These are phyloP conservation scores for Pomatostomus ruficeps DNA, from an alignment of 2,113 vertebrate genomes.

Conservation along the genomic window DNA sequence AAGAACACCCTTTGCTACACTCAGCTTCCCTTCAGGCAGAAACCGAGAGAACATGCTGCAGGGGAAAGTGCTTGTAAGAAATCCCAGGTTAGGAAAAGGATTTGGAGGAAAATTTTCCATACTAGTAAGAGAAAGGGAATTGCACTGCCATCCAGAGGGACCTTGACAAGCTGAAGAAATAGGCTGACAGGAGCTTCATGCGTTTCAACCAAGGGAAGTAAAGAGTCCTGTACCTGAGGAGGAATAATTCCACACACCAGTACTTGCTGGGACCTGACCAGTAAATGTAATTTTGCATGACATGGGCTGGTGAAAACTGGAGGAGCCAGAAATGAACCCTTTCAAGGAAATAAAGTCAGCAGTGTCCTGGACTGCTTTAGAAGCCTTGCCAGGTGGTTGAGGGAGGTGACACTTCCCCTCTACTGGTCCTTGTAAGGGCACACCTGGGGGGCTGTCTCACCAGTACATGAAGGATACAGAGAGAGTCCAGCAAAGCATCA, in stretches of 20 bases:
- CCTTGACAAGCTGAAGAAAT: background rate
- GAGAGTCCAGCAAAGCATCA: background rate
- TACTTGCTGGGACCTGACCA: background rate
- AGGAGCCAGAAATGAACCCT: background rate
- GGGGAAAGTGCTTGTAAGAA: background rate
- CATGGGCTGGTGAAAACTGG: background rate
- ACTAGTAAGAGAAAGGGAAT: background rate
- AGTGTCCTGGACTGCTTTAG: background rate
- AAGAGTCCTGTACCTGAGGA: background rate
- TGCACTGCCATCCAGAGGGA: background rate
- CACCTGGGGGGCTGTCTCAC: background rate
- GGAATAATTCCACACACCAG: background rate
- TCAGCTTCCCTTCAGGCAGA: background rate
- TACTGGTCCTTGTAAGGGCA: background rate
- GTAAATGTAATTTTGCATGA: background rate
- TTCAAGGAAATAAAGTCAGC: background rate
- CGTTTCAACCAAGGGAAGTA: background rate
- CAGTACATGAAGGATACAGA: background rate
- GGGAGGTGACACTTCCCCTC: background rate
- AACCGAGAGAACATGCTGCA: background rate
- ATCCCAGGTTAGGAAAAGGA: background rate
- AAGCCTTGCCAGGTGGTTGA: rapidly evolving
- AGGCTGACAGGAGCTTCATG: background rate
- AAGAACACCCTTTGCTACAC: background rate
- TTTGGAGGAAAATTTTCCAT: background rate